Base-by-base conservation (phyloP, 2,113 vertebrate species). In the Pelobates fuscus region DNA sequence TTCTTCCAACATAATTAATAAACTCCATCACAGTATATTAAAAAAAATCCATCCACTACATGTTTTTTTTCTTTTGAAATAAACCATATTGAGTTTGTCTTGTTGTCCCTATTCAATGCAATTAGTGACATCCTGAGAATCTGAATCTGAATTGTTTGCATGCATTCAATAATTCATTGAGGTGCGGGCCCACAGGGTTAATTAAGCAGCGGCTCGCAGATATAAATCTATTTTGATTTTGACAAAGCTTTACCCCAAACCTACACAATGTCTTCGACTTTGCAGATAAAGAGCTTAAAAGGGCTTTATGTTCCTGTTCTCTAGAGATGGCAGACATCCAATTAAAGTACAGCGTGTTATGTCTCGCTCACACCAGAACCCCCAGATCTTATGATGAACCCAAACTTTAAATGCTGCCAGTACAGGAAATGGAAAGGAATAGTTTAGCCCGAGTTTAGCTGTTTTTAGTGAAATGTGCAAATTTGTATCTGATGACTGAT, bases 1-100 rank as follows among this genome's bases (percentile, higher is more conserved):
- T 57, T 10, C 62, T 29, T 10, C 20, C 7, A 73, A 55, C 61
- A n/a, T 65, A 61, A 71, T 71, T 43, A 62, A 52, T 52, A 63
- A 63, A 44, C 6, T 43, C 54, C 32, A 43, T 57, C 15, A 21
- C 23, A 12, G 18, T 23, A 64, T 65, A 57, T 74, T 66, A 74
- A 57, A 54, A 41, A 41, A 49, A 49, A 49, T 49, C 44, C 44
- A 49, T 49, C 15, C 5, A 3, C 20, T 15, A 20, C 49, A 20
- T 15, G 20, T 7, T 5, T 17, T 20, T 54, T 54, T 20, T 54
- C 10, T 37, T 37, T 37, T 37, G 2, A 27, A n/a, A n/a, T n/a
- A n/a, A n/a, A n/a, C n/a, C n/a, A n/a, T 60, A 71, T 61, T 60
- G 41, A 71, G 61, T 71, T 46, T 15, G 27, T 71, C 41, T 46